These are phyloP conservation scores for Tipula lateralis DNA, from an alignment of 2,888 invertebrate genomes.

Conservation along the genomic window DNA sequence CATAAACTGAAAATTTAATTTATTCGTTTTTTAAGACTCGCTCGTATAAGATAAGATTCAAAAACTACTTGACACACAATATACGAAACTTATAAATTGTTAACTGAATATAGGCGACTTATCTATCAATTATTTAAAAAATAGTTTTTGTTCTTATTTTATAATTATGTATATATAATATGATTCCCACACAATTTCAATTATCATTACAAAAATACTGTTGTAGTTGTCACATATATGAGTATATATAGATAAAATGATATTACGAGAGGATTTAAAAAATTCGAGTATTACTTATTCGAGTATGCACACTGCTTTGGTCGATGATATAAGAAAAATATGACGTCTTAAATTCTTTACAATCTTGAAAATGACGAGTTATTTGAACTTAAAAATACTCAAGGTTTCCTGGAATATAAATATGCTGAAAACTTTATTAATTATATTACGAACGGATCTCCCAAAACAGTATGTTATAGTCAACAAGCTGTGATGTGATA, in stretches of 20 bases:
- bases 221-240: neutral
- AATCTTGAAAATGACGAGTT: no score
- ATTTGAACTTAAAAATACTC: no score
- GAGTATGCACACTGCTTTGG: neutral
- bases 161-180: neutral
- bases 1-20: neutral
- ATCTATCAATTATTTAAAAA: neutral
- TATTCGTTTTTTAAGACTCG: neutral
- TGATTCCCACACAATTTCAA: conserved; percentile 1
- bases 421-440: no score
- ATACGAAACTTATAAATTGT: neutral
- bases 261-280: neutral
- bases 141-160: neutral
- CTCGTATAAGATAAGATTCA: neutral
- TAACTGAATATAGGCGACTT: neutral
- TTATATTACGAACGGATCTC: no score
- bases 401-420: no score
- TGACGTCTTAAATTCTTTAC: neutral
- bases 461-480: no score
- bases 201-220: neutral
- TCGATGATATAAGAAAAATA: neutral
- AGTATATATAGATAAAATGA: neutral
- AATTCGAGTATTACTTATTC: neutral
- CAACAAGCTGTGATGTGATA: no score
- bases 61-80: conserved; percentile 7